These are phyloP conservation scores for Trogon surrucura DNA, from an alignment of 2,113 vertebrate genomes.

Conservation along the genomic window DNA sequence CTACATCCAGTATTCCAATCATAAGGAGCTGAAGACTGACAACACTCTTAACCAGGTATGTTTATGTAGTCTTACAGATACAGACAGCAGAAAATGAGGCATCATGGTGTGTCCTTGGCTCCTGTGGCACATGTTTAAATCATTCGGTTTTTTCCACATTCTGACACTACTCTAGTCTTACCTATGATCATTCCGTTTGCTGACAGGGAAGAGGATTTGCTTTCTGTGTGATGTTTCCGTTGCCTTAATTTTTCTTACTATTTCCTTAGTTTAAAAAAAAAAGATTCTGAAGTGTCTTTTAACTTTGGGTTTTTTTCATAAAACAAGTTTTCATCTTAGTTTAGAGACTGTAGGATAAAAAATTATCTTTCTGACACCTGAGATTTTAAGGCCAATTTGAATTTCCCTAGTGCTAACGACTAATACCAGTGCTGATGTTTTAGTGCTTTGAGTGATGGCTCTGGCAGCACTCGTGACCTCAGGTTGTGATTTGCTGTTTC, in stretches of 20 bases:
- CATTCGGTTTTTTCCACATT: not conserved
- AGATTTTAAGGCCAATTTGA: not conserved
- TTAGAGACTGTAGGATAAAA: not conserved
- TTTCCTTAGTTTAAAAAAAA: not conserved
- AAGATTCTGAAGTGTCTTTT: not conserved
- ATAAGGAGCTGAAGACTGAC: constrained; percentile 97
- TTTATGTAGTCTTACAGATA: not conserved
- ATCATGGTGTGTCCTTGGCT: not conserved
- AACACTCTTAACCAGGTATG: constrained; percentile 92
- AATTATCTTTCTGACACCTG: not conserved
- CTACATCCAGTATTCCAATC: constrained; percentile 97
- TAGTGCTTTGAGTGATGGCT: not conserved
- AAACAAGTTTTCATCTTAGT: not conserved
- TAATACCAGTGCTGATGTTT: accelerated
- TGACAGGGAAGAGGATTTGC: not conserved
- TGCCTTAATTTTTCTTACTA: not conserved
- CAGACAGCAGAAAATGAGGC: not conserved
- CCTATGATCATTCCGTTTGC: not conserved
- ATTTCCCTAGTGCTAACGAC: not conserved
- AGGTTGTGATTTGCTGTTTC: not conserved
- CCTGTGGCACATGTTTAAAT: not conserved
- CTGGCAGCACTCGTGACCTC: not conserved
- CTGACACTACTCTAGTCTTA: not conserved
- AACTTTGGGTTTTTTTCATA: not conserved
- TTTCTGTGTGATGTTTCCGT: not conserved